Evolutionary conservation across 1,140 invertebrate species (phyloP).

Genomic region (Leptinotarsa defecta): DNA sequence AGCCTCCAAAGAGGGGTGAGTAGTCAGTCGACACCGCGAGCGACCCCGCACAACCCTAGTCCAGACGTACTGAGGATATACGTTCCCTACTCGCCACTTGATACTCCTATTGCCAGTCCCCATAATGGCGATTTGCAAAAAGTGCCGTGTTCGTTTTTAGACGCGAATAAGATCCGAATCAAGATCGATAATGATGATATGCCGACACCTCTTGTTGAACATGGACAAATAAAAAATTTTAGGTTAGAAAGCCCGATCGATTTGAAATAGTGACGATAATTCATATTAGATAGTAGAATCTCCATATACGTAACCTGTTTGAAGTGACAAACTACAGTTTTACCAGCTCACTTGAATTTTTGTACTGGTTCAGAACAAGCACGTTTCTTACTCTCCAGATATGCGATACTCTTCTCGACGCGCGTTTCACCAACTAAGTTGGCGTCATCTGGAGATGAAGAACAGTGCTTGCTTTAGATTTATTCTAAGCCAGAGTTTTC

Average conservation of each 20-base stretch:
- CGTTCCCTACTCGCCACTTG: conserved; percentile 68
- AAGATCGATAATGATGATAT: conserved; percentile 71
- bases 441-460: too few relatives aligned
- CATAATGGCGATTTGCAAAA: conserved; percentile 61
- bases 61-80: conserved; percentile 77
- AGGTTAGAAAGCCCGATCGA: conserved; percentile 58
- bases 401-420: too few relatives aligned
- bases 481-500: too few relatives aligned
- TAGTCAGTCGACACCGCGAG: conserved; percentile 66
- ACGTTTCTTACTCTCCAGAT: too few relatives aligned
- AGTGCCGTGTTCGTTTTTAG: conserved; percentile 56
- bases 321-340: not conserved
- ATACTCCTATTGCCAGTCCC: conserved; percentile 59
- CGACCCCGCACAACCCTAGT: conserved; percentile 63
- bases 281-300: not conserved
- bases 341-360: too few relatives aligned
- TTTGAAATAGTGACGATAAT: conserved; percentile 33
- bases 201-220: conserved; percentile 72
- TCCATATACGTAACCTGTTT: not conserved
- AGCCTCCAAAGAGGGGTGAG: conserved; percentile 56
- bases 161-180: conserved; percentile 69
- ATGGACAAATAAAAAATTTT: conserved; percentile 64
- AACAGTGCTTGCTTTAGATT: too few relatives aligned
- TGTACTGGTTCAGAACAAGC: too few relatives aligned
- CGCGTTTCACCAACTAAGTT: too few relatives aligned